phyloP scores from a whole-genome alignment of 2,888 invertebrate genomes.

The Stenolophus ochropezus region DNA sequence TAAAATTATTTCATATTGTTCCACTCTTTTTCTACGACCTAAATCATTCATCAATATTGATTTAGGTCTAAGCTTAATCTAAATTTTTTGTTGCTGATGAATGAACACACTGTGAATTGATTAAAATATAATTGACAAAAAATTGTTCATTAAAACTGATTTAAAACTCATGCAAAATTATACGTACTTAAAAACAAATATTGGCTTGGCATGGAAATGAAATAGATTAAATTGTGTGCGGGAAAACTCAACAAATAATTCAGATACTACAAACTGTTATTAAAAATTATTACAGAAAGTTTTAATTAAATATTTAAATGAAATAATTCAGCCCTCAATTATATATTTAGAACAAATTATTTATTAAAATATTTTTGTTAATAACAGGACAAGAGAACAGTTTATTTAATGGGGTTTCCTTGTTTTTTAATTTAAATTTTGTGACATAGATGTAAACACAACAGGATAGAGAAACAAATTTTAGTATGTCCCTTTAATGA shows the following conservation, averaged over 20 bases:
- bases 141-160: not conserved
- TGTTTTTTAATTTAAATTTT: too few relatives aligned
- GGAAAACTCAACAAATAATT: not conserved
- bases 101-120: conserved; percentile 21
- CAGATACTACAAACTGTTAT: too few relatives aligned
- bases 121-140: not conserved
- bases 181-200: not conserved
- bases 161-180: not conserved
- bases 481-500: too few relatives aligned
- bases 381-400: too few relatives aligned
- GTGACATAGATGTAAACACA: too few relatives aligned
- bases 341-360: too few relatives aligned
- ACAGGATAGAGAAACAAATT: too few relatives aligned
- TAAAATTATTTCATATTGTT: conserved; percentile 14
- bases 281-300: too few relatives aligned
- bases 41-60: not conserved
- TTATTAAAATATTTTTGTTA: too few relatives aligned
- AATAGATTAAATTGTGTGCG: not conserved
- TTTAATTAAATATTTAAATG: too few relatives aligned
- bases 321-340: too few relatives aligned
- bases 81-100: not conserved
- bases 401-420: too few relatives aligned
- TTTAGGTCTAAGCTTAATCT: conserved; percentile 4
- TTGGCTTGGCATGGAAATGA: not conserved
- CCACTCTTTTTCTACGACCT: not conserved